Evolutionary conservation across 1,140 invertebrate genomes (phyloP).

Genomic region (Hormaphis cornu): DNA sequence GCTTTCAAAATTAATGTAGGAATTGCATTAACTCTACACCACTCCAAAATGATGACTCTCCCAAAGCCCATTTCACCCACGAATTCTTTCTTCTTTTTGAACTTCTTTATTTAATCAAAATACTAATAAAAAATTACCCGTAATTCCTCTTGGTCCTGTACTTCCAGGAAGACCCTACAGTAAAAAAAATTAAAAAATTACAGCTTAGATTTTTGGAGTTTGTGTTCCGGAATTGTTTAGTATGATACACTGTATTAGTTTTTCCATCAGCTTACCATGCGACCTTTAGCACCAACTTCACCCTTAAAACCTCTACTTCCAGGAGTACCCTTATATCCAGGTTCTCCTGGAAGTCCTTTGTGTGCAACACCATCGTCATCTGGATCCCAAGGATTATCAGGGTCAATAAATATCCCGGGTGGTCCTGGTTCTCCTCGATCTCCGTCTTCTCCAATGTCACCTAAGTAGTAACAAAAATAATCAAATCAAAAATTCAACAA

Average conservation of each 20-base stretch:
- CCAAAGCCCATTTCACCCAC: too few relatives aligned
- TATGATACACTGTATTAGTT: neutral
- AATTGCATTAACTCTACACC: too few relatives aligned
- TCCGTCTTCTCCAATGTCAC: conserved; percentile 46
- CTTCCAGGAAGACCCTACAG: conserved; percentile 45
- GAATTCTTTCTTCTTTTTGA: too few relatives aligned
- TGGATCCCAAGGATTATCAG: neutral
- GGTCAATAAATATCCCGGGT: conserved; percentile 19
- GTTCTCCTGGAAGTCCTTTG: conserved; percentile 37
- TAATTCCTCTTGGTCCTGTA: conserved; percentile 47
- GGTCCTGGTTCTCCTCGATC: conserved; percentile 45
- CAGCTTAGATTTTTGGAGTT: neutral
- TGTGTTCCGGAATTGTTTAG: too few relatives aligned
- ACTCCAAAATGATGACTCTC: too few relatives aligned
- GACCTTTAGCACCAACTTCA: conserved; percentile 47
- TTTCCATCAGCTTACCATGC: conserved; percentile 43
- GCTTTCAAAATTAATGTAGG: too few relatives aligned
- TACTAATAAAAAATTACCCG: conserved; percentile 51
- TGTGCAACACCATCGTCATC: neutral
- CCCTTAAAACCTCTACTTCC: conserved; percentile 43
- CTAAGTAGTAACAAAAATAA: conserved; percentile 30
- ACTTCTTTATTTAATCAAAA: too few relatives aligned
- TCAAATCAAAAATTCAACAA: too few relatives aligned
- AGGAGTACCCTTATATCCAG: conserved; percentile 3
- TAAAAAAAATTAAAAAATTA: conserved; percentile 1